Base-by-base conservation (phyloP, 2,797 vertebrate genomes). In the Enoplosus armatus region DNA sequence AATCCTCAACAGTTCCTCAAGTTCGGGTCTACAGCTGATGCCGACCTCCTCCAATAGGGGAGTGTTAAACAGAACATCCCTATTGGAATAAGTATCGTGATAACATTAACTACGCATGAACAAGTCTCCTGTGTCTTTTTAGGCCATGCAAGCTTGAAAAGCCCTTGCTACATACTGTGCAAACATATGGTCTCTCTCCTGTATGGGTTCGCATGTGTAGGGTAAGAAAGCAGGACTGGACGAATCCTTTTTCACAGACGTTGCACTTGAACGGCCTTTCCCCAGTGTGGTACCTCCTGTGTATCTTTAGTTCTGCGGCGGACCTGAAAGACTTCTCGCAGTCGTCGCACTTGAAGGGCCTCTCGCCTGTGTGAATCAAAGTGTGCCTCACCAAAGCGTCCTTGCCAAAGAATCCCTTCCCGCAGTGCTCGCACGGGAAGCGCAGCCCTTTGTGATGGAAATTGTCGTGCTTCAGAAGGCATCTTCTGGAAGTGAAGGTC, bases 171-270 rank as follows among this genome's bases (percentile, higher is more conserved):
- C 94, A 94, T 11, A 87, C 56, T 2, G 85, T 0, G 15, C 94
- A 94, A 7, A 93, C 87, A 27, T 94, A 94, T 0, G 94, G 94
- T 43, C 92, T 86, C 72, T 94, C 94, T 33, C 94, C 94, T 0
- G 94, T 94, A 5, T 94, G 94, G 31, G 92, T 94, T 33, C 94
- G 85, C 94, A 94, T 94, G 81, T 94, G 94, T 47, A 94, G 77
- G 22, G 94, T 94, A 0, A 94, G 92, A 69, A 94, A 94, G 70
- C 93, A 93, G 3, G 93, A 94, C 79, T 94, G 94, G 26, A 94
- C 94, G 5, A 94, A 94, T 3, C 92, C 94, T 26, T 94, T 94
- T 39, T 93, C 87, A 47, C 94, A 94, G 56, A 93, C 48, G 67
- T 64, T 91, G 82, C 94, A 94, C 60, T 93, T 94, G 45, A 91